phyloP scores from a whole-genome alignment of 2,797 vertebrate species.

The Siniperca obscura region DNA sequence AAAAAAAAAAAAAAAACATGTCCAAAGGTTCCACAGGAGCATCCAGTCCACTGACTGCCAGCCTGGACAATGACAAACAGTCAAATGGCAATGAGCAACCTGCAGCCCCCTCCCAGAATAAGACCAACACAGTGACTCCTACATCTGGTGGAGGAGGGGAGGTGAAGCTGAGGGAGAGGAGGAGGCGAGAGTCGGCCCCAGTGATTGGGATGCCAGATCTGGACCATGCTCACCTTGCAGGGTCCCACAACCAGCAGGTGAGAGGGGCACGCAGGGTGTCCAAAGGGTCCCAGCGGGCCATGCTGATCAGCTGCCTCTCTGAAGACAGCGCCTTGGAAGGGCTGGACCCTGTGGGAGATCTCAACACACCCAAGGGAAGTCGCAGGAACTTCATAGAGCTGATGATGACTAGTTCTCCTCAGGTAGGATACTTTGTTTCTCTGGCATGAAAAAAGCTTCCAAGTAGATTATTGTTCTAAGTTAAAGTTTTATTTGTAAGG shows the following conservation, averaged over 20 bases:
- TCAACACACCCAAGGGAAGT: slow-evolving; percentile 83
- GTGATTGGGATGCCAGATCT: slow-evolving; percentile 71
- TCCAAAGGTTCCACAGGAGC: slow-evolving; percentile 48
- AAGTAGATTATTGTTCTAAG: background rate
- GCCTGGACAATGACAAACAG: slow-evolving; percentile 66
- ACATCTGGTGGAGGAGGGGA: slow-evolving; percentile 63
- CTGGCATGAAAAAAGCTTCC: background rate
- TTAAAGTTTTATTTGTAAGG: background rate
- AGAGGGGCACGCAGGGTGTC: slow-evolving; percentile 79
- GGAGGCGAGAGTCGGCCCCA: slow-evolving; percentile 81
- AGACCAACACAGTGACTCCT: slow-evolving; percentile 29
- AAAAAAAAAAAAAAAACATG: background rate
- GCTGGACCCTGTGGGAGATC: slow-evolving; percentile 72
- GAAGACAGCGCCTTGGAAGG: slow-evolving; percentile 82
- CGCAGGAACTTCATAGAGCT: slow-evolving; percentile 89
- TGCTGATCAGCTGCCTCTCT: slow-evolving; percentile 80
- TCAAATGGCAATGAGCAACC: slow-evolving; percentile 64
- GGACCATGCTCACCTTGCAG: slow-evolving; percentile 63
- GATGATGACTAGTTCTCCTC: slow-evolving; percentile 90
- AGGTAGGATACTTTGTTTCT: slow-evolving; percentile 60
- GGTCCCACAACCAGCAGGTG: slow-evolving; percentile 66
- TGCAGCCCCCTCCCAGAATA: slow-evolving; percentile 35
- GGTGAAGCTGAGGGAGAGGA: slow-evolving; percentile 81
- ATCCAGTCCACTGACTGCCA: slow-evolving; percentile 3
- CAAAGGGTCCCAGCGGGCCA: slow-evolving; percentile 81